phyloP scores from a whole-genome alignment of 2,888 invertebrate species.

The Drosophila emarginata region DNA sequence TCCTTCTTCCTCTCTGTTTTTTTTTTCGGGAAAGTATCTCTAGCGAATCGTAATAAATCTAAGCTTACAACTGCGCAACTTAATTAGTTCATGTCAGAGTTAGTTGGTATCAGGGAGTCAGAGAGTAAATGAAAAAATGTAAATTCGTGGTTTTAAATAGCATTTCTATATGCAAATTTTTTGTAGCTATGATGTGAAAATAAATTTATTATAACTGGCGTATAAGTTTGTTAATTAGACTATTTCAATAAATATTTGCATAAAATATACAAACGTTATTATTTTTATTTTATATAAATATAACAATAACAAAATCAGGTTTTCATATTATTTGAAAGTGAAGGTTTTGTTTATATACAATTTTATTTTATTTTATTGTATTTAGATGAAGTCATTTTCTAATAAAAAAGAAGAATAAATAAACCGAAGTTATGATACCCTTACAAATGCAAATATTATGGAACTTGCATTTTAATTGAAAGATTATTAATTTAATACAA shows the following conservation, averaged over 20 bases:
- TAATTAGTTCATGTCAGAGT: constrained; percentile 65
- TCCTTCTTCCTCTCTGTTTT: constrained; percentile 7
- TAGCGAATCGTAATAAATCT: constrained; percentile 55
- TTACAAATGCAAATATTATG: not conserved
- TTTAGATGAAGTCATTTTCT: constrained; percentile 1
- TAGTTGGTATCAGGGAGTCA: constrained; percentile 9
- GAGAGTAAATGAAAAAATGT: not conserved
- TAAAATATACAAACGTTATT: constrained; percentile 12
- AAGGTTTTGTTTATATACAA: constrained; percentile 20
- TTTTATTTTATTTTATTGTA: constrained; percentile 1
- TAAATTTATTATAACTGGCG: constrained; percentile 47
- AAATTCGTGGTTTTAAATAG: no score
- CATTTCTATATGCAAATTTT: constrained; percentile 22
- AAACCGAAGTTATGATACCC: not conserved
- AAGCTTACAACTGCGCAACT: constrained; percentile 58
- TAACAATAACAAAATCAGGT: constrained; percentile 16
- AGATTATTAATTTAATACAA: no score
- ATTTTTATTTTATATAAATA: constrained; percentile 17
- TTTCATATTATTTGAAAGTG: constrained; percentile 20
- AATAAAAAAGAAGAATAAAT: not conserved
- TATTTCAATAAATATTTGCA: constrained; percentile 50
- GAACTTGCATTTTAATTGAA: no score
- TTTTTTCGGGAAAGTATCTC: constrained; percentile 57
- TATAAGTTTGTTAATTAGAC: constrained; percentile 30
- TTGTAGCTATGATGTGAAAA: constrained; percentile 60